Conservation (phyloP, 2,113 vertebrate species). For the Lepus europaeus region DNA sequence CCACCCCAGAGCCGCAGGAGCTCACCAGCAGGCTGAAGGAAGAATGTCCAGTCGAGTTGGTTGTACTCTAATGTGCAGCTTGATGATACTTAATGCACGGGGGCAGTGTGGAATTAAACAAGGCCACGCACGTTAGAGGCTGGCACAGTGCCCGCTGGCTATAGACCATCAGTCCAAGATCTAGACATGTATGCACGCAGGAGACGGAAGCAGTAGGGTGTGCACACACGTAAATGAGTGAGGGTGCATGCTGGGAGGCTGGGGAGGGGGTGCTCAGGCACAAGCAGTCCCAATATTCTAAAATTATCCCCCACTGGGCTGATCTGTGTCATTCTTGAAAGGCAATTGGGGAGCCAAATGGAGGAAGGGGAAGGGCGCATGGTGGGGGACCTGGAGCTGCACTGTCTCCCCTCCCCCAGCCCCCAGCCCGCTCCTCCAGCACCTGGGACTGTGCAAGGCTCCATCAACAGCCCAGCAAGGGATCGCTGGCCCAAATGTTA, state of each 20-base stretch:
- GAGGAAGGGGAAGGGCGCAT: neutral
- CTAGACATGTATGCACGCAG: too few species aligned
- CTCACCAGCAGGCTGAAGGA: neutral
- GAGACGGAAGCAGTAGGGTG: accelerated
- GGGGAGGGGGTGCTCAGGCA: neutral
- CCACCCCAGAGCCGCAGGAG: neutral
- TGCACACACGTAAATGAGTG: accelerated
- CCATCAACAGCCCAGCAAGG: neutral
- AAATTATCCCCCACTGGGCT: neutral
- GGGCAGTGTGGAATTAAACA: neutral
- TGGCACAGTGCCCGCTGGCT: neutral
- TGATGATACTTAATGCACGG: neutral
- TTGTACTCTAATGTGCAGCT: neutral
- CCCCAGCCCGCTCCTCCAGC: neutral
- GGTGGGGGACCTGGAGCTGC: neutral
- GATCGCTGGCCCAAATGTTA: constrained; percentile 72
- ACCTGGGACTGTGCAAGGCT: neutral
- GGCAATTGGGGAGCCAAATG: too few species aligned
- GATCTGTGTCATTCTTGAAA: too few species aligned
- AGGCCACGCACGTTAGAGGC: neutral
- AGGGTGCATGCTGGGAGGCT: too few species aligned
- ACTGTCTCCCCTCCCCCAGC: too few species aligned
- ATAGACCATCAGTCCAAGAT: neutral
- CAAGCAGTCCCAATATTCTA: neutral
- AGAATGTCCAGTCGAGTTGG: neutral